Evolutionary conservation across 2,888 invertebrate species (phyloP).

Genomic region (Pseudococcus jackbeardsleyi): DNA sequence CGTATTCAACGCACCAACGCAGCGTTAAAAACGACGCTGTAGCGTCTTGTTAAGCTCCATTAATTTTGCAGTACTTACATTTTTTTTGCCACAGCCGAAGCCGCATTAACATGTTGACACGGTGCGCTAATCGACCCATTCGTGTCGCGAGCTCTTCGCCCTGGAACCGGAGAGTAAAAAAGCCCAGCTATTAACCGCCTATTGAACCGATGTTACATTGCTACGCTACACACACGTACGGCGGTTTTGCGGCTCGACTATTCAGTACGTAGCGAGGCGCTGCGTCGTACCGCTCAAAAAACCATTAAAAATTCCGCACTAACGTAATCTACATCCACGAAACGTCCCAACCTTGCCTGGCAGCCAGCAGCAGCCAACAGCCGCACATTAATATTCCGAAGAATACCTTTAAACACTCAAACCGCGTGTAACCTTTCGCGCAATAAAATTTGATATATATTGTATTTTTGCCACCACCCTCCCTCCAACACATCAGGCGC

Average conservation of each 20-base stretch:
- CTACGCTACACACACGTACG: no score
- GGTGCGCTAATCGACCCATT: neutral
- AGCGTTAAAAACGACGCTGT: neutral
- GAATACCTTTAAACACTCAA: slow-evolving; percentile 28
- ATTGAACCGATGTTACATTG: neutral
- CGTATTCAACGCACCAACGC: neutral
- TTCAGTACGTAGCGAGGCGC: neutral
- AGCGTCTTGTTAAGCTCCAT: slow-evolving; percentile 15
- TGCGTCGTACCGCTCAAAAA: neutral
- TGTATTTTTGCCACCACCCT: neutral
- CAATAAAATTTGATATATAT: slow-evolving; percentile 20
- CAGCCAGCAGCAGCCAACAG: neutral
- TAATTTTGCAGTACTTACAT: slow-evolving; percentile 4
- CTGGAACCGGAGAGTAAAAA: neutral
- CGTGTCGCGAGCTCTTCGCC: neutral
- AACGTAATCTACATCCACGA: neutral
- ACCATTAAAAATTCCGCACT: slow-evolving; percentile 6
- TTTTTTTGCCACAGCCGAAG: neutral
- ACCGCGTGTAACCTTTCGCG: slow-evolving; percentile 23
- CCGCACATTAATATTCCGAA: slow-evolving; percentile 13
- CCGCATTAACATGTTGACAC: slow-evolving; percentile 18
- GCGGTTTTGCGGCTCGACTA: no score
- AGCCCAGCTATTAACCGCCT: neutral
- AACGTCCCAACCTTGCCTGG: neutral
- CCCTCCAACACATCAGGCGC: no score